Evolutionary conservation across 2,797 vertebrate species (phyloP).

Genomic region (Bryconaethiops microstoma): DNA sequence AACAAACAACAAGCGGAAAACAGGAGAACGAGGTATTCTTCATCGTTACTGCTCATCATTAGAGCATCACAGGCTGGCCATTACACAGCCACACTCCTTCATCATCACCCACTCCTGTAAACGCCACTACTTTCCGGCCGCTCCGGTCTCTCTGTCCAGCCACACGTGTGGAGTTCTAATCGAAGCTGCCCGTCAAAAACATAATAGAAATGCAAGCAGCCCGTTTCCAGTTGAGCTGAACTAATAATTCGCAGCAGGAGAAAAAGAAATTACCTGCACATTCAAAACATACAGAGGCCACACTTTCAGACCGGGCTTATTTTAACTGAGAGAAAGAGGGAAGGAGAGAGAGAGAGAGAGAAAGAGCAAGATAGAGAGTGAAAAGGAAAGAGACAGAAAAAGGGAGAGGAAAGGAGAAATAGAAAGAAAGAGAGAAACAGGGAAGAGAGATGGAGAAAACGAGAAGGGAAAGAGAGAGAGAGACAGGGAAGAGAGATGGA

Average conservation of each 20-base stretch:
- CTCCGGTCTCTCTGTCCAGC: background rate
- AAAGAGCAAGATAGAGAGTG: too few species aligned
- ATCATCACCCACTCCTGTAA: background rate
- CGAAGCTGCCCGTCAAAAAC: background rate
- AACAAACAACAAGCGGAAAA: background rate
- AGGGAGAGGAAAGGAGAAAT: background rate
- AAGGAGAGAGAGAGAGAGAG: too few species aligned
- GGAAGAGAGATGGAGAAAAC: too few species aligned
- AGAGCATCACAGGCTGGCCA: background rate
- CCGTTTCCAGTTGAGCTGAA: slow-evolving; percentile 12
- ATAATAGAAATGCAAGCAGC: background rate
- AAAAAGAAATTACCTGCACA: slow-evolving; percentile 23
- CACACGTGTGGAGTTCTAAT: background rate
- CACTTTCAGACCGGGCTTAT: background rate
- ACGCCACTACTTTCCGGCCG: background rate
- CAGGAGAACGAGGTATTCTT: background rate
- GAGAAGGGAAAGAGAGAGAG: too few species aligned
- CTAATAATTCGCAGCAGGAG: slow-evolving; percentile 1
- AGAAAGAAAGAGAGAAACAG: too few species aligned
- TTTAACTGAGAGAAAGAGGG: too few species aligned
- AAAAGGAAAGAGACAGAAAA: background rate
- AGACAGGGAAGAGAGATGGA: too few species aligned
- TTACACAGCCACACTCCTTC: background rate
- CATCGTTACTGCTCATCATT: background rate
- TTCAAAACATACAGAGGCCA: slow-evolving; percentile 14